Base-by-base conservation (phyloP, 1,140 invertebrate genomes). In the Parapsyche elsis region DNA sequence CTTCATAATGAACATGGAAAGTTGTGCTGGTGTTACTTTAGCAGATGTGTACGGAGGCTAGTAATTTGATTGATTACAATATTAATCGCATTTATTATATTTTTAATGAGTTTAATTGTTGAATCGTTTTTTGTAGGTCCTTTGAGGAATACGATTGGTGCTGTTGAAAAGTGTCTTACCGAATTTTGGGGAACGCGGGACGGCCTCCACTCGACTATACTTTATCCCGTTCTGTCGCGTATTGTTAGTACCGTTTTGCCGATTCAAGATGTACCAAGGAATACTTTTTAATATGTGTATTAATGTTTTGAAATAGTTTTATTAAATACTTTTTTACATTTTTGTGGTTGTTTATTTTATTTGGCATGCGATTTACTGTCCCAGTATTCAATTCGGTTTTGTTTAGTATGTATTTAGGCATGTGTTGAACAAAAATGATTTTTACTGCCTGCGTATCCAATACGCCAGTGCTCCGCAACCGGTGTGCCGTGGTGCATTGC, bases 1-100 rank as follows among this genome's bases (percentile, higher is more conserved):
- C 61, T 64, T 77, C 16, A 64, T 64, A 1, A 64, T 77, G 57
- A 77, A 77, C 44, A 26, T 64, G 9, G 26, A 61, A 30, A 10
- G 44, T 24, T 77, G 75, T 30, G 38, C 44, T 44, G 24, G 19
- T 21, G n/a, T 23, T 19, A 21, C 71, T 0, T 12, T n/a, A 21
- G 45, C 1, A 19, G n/a, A 73, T 19, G 12, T 46, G 1, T 46
- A 10, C 19, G 19, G 9, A 23, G 73, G 73, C 57, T 1, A 53
- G 71, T 12, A 26, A 30, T 61, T 12, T 46, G 10, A 0, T 9
- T 44, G 12, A 4, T 30, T 10, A 71, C 4, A 12, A 30, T 44
- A 44, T 45, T n/a, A n/a, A 2, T 2, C 9, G 14, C 2, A 23
- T 53, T 74, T 23, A 74, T 30, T 24, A 74, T 23, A 5, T 49